A percentile compares a stretch with the other conserved stretches of the same genome.
phyloP scores from a whole-genome alignment of 2,113 vertebrate species.

The Merops nubicus region DNA sequence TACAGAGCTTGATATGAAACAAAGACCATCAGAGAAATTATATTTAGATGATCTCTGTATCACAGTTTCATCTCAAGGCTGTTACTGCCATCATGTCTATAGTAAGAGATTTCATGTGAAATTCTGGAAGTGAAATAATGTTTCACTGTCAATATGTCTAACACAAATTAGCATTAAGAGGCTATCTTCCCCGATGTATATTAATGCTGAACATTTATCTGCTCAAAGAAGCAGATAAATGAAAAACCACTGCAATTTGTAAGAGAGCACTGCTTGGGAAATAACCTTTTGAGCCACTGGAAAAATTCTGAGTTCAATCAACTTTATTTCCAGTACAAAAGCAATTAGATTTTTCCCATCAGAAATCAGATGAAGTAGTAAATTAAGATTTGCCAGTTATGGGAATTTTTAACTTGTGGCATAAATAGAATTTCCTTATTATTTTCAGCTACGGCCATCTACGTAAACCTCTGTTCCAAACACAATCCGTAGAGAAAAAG shows the following conservation, averaged over 20 bases:
- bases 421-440: constrained; percentile 56
- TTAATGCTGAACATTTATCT: constrained; percentile 2
- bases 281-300: constrained; percentile 75
- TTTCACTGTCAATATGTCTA: not conserved
- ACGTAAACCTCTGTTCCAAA: not conserved
- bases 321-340: constrained; percentile 74
- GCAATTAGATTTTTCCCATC: constrained; percentile 73
- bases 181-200: not conserved
- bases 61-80: not conserved
- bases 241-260: constrained; percentile 40
- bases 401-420: constrained; percentile 55
- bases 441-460: constrained; percentile 44
- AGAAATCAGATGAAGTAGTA: constrained; percentile 73
- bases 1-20: not conserved
- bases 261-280: constrained; percentile 73
- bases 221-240: constrained; percentile 60
- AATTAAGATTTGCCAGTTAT: constrained; percentile 68
- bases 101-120: not conserved
- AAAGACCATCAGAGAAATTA: constrained; percentile 24
- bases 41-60: constrained; percentile 40
- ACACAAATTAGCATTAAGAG: constrained; percentile 11
- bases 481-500: constrained; percentile 3
- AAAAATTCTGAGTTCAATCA: constrained; percentile 78
- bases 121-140: constrained; percentile 14
- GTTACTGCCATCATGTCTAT: not conserved